Percentiles rank a stretch among this genome's conserved stretches.
These are phyloP conservation scores for Pao palembangensis DNA, from an alignment of 2,113 vertebrate species.

Conservation along the genomic window DNA sequence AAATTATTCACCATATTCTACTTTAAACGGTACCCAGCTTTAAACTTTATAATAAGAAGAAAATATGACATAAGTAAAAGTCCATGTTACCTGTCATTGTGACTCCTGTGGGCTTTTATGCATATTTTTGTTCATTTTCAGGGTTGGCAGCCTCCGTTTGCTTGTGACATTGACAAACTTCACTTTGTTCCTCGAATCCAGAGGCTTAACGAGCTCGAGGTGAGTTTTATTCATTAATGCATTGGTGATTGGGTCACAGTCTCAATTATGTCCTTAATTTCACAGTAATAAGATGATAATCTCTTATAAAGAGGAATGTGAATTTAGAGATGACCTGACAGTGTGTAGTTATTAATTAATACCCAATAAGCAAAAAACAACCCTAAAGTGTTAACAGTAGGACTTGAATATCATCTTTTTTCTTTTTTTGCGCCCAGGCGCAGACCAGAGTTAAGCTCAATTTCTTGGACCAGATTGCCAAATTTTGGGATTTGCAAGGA, in stretches of 20 bases:
- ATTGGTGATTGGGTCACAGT: background rate
- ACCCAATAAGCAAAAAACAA: too few species aligned
- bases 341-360: too few species aligned
- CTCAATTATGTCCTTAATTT: background rate
- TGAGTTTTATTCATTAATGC: conserved; percentile 53
- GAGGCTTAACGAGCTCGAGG: conserved; percentile 97
- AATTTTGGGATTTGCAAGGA: conserved; percentile 98
- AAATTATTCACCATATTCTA: too few species aligned
- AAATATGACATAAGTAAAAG: background rate
- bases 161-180: conserved; percentile 94
- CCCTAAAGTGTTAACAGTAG: too few species aligned
- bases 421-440: conserved; percentile 72
- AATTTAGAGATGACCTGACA: background rate
- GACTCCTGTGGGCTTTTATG: conserved; percentile 9
- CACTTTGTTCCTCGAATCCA: conserved; percentile 97
- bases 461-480: conserved; percentile 98
- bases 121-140: conserved; percentile 56
- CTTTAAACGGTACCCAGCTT: too few species aligned
- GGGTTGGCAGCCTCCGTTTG: conserved; percentile 98
- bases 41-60: background rate
- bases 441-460: conserved; percentile 97
- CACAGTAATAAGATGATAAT: background rate
- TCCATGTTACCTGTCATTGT: background rate
- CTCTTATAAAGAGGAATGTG: background rate
- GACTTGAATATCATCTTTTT: background rate